These are phyloP conservation scores for Marmota flaviventris DNA, from an alignment of 2,113 vertebrate genomes.

Conservation along the genomic window DNA sequence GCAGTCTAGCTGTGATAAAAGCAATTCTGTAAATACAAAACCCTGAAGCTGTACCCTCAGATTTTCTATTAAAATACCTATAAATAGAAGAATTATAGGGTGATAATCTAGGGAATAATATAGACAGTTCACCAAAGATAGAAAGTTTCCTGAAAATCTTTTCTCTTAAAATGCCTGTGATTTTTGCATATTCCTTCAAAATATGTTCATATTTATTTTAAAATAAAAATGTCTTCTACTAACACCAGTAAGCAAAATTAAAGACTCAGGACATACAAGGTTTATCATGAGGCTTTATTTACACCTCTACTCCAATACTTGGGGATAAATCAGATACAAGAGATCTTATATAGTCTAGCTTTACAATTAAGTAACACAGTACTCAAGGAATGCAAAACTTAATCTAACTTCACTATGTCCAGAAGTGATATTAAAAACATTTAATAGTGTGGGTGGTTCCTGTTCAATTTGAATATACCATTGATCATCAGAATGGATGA, in stretches of 20 bases:
- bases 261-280: background rate
- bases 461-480: slow-evolving; percentile 6
- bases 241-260: background rate
- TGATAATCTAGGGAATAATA: background rate
- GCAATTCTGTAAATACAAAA: background rate
- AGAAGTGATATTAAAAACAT: background rate
- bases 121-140: background rate
- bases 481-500: background rate
- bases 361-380: background rate
- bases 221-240: background rate
- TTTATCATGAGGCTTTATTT: background rate
- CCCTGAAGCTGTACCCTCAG: background rate
- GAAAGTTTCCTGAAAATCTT: background rate
- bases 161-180: slow-evolving; percentile 5
- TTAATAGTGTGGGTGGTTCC: background rate
- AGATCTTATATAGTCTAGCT: background rate
- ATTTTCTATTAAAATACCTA: slow-evolving; percentile 1
- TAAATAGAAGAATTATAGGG: background rate
- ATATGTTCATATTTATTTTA: background rate
- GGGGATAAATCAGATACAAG: background rate
- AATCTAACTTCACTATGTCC: background rate
- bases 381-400: slow-evolving; percentile 4
- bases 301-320: background rate
- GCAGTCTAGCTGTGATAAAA: background rate
- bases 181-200: slow-evolving; percentile 54